Conservation (phyloP, 2,113 vertebrate genomes). For the Brachyhypopomus occidentalis region DNA sequence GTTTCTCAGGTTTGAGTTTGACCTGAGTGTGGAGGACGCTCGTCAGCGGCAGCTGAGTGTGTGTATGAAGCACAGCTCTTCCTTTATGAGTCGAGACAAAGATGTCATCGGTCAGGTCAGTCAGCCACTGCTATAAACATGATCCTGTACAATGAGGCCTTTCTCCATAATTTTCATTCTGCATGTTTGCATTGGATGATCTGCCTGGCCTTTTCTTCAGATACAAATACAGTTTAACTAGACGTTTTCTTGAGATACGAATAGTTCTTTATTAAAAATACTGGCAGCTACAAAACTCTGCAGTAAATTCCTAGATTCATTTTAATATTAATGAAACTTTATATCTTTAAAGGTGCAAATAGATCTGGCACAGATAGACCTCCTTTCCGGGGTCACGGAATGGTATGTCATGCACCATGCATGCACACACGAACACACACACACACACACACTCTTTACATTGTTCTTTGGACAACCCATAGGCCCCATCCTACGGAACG, state of each 20-base stretch:
- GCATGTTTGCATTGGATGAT: too few species aligned
- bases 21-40: constrained; percentile 78
- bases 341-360: constrained; percentile 67
- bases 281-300: not conserved
- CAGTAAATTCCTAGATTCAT: not conserved
- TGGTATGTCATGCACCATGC: constrained; percentile 63
- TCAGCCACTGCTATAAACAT: not conserved
- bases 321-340: constrained; percentile 22
- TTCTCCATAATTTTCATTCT: too few species aligned
- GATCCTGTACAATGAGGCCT: too few species aligned
- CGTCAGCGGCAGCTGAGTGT: constrained; percentile 75
- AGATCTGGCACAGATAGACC: constrained; percentile 65
- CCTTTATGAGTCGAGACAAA: constrained; percentile 84
- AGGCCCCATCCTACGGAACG: not conserved
- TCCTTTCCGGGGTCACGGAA: constrained; percentile 68
- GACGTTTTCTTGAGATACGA: too few species aligned
- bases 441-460: not conserved
- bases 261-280: not conserved
- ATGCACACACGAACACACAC: not conserved
- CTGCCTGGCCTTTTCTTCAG: too few species aligned
- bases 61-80: constrained; percentile 82
- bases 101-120: constrained; percentile 86
- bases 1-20: constrained; percentile 82
- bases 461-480: constrained; percentile 1
- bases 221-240: too few species aligned